phyloP scores from a whole-genome alignment of 2,888 invertebrate genomes.

The Teinopalpus imperialis region DNA sequence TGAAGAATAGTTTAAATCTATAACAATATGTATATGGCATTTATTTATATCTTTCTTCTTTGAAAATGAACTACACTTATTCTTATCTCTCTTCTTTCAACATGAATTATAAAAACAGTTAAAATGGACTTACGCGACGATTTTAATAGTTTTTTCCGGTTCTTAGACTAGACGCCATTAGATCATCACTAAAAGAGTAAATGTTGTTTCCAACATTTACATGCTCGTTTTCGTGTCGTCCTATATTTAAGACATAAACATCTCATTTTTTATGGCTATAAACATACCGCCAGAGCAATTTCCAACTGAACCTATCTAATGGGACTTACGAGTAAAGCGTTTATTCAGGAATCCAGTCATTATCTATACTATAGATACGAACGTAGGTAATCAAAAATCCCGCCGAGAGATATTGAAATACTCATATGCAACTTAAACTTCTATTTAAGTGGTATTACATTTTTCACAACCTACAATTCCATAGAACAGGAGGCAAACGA shows the following conservation, averaged over 20 bases:
- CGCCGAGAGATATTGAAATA: not conserved
- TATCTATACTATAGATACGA: not conserved
- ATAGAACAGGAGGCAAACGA: too few species aligned
- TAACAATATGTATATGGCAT: too few species aligned
- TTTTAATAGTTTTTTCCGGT: constrained; percentile 28
- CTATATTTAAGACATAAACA: constrained; percentile 31
- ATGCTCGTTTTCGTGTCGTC: constrained; percentile 29
- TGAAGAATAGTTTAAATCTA: too few species aligned
- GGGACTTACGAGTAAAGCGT: not conserved
- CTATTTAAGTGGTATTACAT: not conserved
- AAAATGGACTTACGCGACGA: constrained; percentile 17
- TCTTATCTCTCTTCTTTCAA: too few species aligned
- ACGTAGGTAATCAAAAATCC: not conserved
- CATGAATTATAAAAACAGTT: not conserved
- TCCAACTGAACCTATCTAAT: constrained; percentile 13
- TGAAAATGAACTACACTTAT: too few species aligned
- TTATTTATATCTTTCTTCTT: too few species aligned
- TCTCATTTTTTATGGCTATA: constrained; percentile 27
- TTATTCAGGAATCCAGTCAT: not conserved
- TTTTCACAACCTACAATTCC: too few species aligned
- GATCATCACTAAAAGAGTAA: constrained; percentile 23
- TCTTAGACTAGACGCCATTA: constrained; percentile 28
- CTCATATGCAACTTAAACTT: not conserved
- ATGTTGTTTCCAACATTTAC: constrained; percentile 25
- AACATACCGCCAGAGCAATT: constrained; percentile 19